Evolutionary conservation across 1,140 invertebrate genomes (phyloP).

Genomic region (Lerema accius): DNA sequence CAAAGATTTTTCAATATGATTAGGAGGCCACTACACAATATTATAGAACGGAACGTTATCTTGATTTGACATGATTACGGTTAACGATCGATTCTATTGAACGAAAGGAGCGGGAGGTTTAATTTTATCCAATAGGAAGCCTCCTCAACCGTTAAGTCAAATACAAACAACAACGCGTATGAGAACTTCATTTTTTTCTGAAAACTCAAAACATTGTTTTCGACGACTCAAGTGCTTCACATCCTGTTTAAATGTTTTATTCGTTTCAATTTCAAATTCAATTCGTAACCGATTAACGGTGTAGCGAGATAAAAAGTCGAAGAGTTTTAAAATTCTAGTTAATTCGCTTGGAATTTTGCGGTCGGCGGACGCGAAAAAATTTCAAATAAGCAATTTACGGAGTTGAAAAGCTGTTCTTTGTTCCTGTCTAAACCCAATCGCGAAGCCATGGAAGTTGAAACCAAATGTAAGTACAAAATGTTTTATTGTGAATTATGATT

Average conservation of each 20-base stretch:
- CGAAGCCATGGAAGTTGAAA: slow-evolving; percentile 69
- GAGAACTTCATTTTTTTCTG: slow-evolving; percentile 43
- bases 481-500: too few relatives aligned
- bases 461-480: slow-evolving; percentile 75
- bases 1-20: too few relatives aligned
- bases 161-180: slow-evolving; percentile 33
- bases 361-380: slow-evolving; percentile 44
- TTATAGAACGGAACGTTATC: slow-evolving; percentile 43
- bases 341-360: slow-evolving; percentile 46
- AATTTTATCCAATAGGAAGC: slow-evolving; percentile 60
- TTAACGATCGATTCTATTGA: slow-evolving; percentile 60
- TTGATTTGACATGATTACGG: slow-evolving; percentile 73
- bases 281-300: slow-evolving; percentile 72
- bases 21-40: too few relatives aligned
- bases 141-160: slow-evolving; percentile 59
- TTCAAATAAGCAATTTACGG: slow-evolving; percentile 18
- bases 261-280: slow-evolving; percentile 55
- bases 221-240: slow-evolving; percentile 37
- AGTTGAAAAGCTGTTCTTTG: slow-evolving; percentile 43
- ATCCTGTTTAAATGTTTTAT: slow-evolving; percentile 58
- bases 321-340: slow-evolving; percentile 43
- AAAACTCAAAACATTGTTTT: slow-evolving; percentile 51
- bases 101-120: slow-evolving; percentile 56
- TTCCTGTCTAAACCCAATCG: slow-evolving; percentile 39
- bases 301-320: slow-evolving; percentile 47